phyloP scores from a whole-genome alignment of 1,140 invertebrate genomes.

The Hesperophylax magnus region DNA sequence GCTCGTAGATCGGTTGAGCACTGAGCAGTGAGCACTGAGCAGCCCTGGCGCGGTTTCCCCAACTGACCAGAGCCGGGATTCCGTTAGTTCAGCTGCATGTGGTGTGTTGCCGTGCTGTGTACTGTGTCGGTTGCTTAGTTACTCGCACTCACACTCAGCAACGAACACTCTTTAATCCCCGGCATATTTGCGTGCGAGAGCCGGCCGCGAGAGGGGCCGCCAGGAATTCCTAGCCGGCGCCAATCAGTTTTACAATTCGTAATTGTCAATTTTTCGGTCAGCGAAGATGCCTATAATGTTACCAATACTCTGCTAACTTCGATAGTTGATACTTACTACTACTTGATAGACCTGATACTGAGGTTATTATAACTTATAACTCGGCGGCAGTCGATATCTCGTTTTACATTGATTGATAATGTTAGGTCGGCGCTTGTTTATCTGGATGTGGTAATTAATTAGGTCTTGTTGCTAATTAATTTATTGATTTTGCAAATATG shows the following conservation, averaged over 20 bases:
- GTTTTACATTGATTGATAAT: too few relatives aligned
- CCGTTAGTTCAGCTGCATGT: too few relatives aligned
- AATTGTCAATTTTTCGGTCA: conserved; percentile 28
- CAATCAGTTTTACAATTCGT: conserved; percentile 24
- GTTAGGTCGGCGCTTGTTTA: not conserved
- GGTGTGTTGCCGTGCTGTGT: not conserved
- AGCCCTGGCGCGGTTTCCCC: not conserved
- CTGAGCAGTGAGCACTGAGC: too few relatives aligned
- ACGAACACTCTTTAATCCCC: not conserved
- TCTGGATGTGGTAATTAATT: too few relatives aligned
- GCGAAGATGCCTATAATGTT: not conserved
- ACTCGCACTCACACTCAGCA: not conserved
- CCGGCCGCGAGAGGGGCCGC: not conserved
- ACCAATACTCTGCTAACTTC: not conserved
- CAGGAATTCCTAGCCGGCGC: not conserved
- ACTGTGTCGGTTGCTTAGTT: not conserved
- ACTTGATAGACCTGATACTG: too few relatives aligned
- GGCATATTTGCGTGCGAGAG: conserved; percentile 25
- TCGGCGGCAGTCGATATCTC: too few relatives aligned
- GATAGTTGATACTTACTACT: too few relatives aligned
- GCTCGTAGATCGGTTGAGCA: not conserved
- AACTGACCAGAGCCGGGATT: not conserved
- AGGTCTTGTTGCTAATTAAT: too few relatives aligned
- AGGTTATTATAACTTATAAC: too few relatives aligned
- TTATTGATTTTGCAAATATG: too few relatives aligned